Evolutionary conservation across 2,113 vertebrate species (phyloP).

Genomic region (Kryptolebias marmoratus): DNA sequence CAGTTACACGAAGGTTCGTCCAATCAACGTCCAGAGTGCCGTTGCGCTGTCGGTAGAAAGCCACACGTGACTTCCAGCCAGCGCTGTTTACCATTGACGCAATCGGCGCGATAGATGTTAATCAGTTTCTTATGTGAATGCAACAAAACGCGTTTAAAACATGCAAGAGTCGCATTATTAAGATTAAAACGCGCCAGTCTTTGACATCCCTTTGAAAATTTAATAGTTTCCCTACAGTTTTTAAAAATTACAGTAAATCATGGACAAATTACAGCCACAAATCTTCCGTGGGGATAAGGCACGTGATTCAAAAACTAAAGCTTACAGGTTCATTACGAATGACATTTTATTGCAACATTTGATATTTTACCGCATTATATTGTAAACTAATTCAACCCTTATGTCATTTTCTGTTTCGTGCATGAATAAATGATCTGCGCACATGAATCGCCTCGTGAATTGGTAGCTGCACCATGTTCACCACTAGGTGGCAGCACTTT

Average conservation of each 20-base stretch:
- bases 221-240: not conserved
- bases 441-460: slow-evolving; percentile 36
- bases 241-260: not conserved
- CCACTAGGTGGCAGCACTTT: slow-evolving; percentile 58
- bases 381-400: not conserved
- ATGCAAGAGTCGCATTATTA: not conserved
- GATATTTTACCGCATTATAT: not conserved
- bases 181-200: not conserved
- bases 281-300: not conserved
- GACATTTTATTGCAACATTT: no score
- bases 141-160: slow-evolving; percentile 5
- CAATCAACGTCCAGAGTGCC: slow-evolving; percentile 55
- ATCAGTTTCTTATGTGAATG: slow-evolving; percentile 4
- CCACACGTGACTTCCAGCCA: slow-evolving; percentile 62
- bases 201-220: not conserved
- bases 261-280: not conserved
- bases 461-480: not conserved
- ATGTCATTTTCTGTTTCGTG: no score
- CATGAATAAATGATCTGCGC: not conserved
- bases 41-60: slow-evolving; percentile 5
- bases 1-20: slow-evolving; percentile 25
- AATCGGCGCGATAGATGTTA: slow-evolving; percentile 2
- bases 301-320: no score
- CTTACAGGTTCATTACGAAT: no score
- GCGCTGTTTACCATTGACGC: slow-evolving; percentile 67